A percentile compares a stretch with the other conserved stretches of the same genome.
Evolutionary conservation across 2,113 vertebrate species (phyloP).

Genomic region (Coptodon rendalli): DNA sequence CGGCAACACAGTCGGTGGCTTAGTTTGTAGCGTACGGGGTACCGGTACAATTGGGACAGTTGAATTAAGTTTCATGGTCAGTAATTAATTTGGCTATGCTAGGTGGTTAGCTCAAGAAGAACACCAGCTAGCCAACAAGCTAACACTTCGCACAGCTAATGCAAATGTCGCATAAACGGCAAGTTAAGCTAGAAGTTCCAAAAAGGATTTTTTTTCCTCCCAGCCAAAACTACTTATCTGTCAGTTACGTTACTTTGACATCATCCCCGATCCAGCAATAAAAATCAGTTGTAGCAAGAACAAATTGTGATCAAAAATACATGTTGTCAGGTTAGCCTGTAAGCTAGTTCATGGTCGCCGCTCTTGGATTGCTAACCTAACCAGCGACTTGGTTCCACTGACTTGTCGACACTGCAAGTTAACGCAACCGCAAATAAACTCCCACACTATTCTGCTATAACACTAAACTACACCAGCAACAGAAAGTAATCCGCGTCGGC

Average conservation of each 20-base stretch:
- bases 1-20: not conserved
- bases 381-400: slow-evolving; percentile 13
- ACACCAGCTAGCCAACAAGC: slow-evolving; percentile 1
- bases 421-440: not conserved
- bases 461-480: not conserved
- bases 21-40: not conserved
- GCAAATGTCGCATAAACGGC: slow-evolving; percentile 36
- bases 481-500: not conserved
- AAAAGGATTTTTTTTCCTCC: not conserved
- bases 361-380: slow-evolving; percentile 19
- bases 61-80: not conserved
- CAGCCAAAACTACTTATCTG: not conserved
- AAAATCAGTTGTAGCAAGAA: not conserved
- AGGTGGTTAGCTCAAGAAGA: not conserved
- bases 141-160: not conserved
- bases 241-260: not conserved
- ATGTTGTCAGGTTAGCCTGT: slow-evolving; percentile 44
- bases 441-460: not conserved
- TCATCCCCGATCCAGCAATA: not conserved
- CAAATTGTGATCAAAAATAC: not conserved
- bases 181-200: slow-evolving; percentile 18
- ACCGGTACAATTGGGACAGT: too few species aligned
- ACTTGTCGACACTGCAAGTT: slow-evolving; percentile 11
- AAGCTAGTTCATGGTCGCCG: slow-evolving; percentile 49
- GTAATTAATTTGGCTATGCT: not conserved